A percentile compares a stretch with the other conserved stretches of the same genome.
Evolutionary conservation across 2,888 invertebrate genomes (phyloP).

Genomic region (Invenusta paracnida): DNA sequence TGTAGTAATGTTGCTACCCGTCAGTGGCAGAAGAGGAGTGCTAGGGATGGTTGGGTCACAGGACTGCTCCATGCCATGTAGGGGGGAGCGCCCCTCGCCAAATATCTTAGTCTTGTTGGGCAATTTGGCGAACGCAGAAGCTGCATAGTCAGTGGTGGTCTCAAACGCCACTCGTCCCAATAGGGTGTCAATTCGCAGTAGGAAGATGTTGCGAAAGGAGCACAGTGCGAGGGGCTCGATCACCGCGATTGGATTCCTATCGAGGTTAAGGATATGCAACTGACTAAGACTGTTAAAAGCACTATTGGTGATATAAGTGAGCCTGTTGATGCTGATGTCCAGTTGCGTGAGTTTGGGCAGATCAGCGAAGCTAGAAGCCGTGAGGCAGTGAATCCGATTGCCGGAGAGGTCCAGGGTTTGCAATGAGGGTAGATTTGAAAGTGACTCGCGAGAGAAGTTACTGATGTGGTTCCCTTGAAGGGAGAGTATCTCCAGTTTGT

Average conservation of each 20-base stretch:
- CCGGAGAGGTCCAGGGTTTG: slow-evolving; percentile 22
- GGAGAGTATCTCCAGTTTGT: slow-evolving; percentile 35
- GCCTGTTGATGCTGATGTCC: slow-evolving; percentile 14
- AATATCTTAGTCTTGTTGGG: slow-evolving; percentile 15
- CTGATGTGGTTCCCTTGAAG: slow-evolving; percentile 24
- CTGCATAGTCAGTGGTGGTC: neutral
- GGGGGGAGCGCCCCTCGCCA: neutral
- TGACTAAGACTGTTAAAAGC: neutral
- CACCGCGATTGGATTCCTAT: slow-evolving; percentile 33
- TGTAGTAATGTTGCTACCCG: neutral
- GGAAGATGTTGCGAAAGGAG: slow-evolving; percentile 1
- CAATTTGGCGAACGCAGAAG: slow-evolving; percentile 28
- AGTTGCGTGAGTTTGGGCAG: slow-evolving; percentile 27
- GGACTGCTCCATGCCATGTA: neutral
- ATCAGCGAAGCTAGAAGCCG: neutral
- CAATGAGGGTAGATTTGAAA: slow-evolving; percentile 8
- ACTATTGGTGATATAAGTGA: slow-evolving; percentile 29
- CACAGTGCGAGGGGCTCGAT: slow-evolving; percentile 30
- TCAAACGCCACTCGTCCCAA: slow-evolving; percentile 12
- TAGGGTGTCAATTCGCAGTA: slow-evolving; percentile 12
- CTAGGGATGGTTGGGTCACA: neutral
- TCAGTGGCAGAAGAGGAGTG: neutral
- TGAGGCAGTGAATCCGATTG: slow-evolving; percentile 32
- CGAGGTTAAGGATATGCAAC: slow-evolving; percentile 8
- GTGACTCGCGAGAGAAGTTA: slow-evolving; percentile 26